Evolutionary conservation across 2,888 invertebrate genomes (phyloP), one percentile per base, ranked within the genome.

Genomic region (Drosophila histrio): DNA sequence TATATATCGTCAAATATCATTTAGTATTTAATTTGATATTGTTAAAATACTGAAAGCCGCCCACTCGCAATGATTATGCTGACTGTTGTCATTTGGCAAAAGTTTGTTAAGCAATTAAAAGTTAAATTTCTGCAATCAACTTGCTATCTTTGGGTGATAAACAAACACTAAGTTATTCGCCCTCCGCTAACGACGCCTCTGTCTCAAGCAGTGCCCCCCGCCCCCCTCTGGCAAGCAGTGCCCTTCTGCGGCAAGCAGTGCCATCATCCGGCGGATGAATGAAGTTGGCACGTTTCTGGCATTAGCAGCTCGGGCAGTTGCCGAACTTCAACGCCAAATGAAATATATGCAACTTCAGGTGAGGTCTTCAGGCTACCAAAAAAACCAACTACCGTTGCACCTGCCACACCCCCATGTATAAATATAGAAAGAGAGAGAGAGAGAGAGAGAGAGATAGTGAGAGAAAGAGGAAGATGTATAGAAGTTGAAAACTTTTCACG

Each of bases 211-310:
- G 7, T 22, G 6, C 6, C 11, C n/a, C 3, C 26, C 6, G 24
- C 5, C 5, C 28, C 5, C 32, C 21, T 6, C 1, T 5, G 5
- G 15, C 15, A n/a, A 49, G 30, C 39, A 28, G 13, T 21, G 50
- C 24, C 26, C 26, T 13, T 21, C 21, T 39, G 11, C 50, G 49
- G 34, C 26, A 15, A 38, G n/a, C 36, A 24, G 11, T 21, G 43
- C 24, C 15, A 26, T 11, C 8, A 26, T 24, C 3, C n/a, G 39
- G 34, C 24, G 15, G 11, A 34, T 11, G 43, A 32, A 38, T 46
- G 28, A 50, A 59, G 69, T 50, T 53, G 76, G 76, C 87, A 87
- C 87, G 87, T 87, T 88, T 87, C 81, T 64, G 72, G 73, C 88
- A 87, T 87, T 87, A 87, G 79, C 68, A 63, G 63, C 56, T 60